These are phyloP conservation scores for Trichomycterus rosablanca DNA, from an alignment of 2,113 vertebrate species.

Conservation along the genomic window DNA sequence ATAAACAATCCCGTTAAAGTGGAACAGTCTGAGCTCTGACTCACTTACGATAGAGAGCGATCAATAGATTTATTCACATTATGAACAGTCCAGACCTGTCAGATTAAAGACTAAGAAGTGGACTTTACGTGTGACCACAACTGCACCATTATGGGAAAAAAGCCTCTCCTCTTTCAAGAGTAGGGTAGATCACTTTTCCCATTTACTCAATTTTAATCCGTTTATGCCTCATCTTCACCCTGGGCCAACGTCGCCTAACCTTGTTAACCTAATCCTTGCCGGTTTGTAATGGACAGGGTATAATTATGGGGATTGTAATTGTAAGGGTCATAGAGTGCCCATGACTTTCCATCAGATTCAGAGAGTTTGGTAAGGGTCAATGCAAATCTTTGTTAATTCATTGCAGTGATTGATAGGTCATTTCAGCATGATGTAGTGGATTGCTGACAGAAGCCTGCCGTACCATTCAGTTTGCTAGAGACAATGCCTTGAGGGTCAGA, in stretches of 20 bases:
- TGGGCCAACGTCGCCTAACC: constrained; percentile 63
- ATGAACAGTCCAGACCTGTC: constrained; percentile 48
- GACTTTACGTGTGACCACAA: constrained; percentile 63
- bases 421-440: constrained; percentile 40
- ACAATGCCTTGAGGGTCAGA: constrained; percentile 34
- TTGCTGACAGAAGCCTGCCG: constrained; percentile 44
- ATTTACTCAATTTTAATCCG: constrained; percentile 68
- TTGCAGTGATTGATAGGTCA: constrained; percentile 46
- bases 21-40: constrained; percentile 19
- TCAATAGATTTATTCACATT: constrained; percentile 61
- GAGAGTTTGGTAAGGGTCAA: constrained; percentile 39
- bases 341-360: constrained; percentile 41
- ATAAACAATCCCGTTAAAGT: constrained; percentile 4
- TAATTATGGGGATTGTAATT: constrained; percentile 61
- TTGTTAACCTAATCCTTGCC: constrained; percentile 63
- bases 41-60: constrained; percentile 26
- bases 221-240: constrained; percentile 64
- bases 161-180: constrained; percentile 66
- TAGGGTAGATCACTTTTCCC: constrained; percentile 69
- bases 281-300: constrained; percentile 56
- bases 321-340: constrained; percentile 45
- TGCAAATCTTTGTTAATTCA: constrained; percentile 43
- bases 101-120: constrained; percentile 58
- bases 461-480: constrained; percentile 46
- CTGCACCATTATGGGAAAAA: constrained; percentile 56